Evolutionary conservation across 1,140 invertebrate genomes (phyloP).

Genomic region (Tribolium madens): DNA sequence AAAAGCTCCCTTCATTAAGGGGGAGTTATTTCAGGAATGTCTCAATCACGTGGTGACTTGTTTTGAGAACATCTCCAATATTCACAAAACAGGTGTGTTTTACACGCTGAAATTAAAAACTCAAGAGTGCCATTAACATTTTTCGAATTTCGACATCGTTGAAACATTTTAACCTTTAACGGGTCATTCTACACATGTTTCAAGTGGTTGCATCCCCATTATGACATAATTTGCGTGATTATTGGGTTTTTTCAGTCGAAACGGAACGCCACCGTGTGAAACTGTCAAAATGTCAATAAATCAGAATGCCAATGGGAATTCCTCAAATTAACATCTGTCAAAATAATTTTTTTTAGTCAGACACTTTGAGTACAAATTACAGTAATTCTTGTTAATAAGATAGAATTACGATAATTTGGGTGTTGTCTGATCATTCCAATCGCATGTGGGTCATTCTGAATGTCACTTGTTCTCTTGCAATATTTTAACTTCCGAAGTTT

Average conservation of each 20-base stretch:
- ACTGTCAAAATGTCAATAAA: slow-evolving; percentile 32
- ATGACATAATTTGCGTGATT: slow-evolving; percentile 16
- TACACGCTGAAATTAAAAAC: slow-evolving; percentile 28
- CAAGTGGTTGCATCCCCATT: slow-evolving; percentile 3
- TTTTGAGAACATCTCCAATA: background rate
- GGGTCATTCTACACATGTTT: slow-evolving; percentile 4
- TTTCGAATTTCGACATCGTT: slow-evolving; percentile 12
- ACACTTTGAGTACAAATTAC: background rate
- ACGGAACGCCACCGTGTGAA: slow-evolving; percentile 27
- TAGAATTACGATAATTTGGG: slow-evolving; percentile 42
- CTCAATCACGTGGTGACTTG: background rate
- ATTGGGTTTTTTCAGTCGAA: background rate
- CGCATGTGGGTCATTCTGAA: slow-evolving; percentile 39
- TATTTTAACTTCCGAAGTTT: slow-evolving; percentile 3
- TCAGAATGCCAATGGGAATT: background rate
- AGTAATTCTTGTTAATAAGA: slow-evolving; percentile 39
- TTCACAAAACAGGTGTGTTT: slow-evolving; percentile 22
- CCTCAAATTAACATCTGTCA: slow-evolving; percentile 9
- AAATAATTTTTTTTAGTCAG: background rate
- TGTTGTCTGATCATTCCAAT: slow-evolving; percentile 30
- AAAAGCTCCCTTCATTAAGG: too few relatives aligned
- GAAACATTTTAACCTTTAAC: background rate
- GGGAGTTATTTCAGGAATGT: background rate
- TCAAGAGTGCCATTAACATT: slow-evolving; percentile 40
- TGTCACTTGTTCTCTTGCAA: slow-evolving; percentile 40